Base-by-base conservation (phyloP, 2,888 invertebrate species). In the Leucophenga maculata region DNA sequence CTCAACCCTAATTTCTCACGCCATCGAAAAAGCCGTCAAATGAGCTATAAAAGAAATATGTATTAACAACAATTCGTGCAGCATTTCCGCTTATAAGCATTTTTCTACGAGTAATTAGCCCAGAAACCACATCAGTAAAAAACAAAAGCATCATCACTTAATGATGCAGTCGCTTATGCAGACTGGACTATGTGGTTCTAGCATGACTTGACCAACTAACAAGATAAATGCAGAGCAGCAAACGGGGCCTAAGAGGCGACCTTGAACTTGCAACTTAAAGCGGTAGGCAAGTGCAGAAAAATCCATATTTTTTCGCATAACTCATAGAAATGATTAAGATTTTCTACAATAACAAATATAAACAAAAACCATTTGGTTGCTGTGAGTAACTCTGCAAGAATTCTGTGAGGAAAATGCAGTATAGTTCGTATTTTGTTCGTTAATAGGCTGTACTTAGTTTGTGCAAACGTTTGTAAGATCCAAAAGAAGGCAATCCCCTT, bases 1-100 rank as follows among this genome's bases (percentile, higher is more conserved):
- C 54, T 50, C 69, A 70, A 75, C 54, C 48, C 20, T 44, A 66
- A 70, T 71, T 80, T 80, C 80, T 77, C 80, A 80, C 80, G 79
- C 73, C 73, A 22, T 9, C 39, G 59, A 22, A 55, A 26, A 26
- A 26, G 18, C 39, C 70, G 74, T 73, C 72, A 78, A 78, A 70
- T 73, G 72, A 62, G 65, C 67, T 68, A 65, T 20, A 65, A 73
- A 54, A 50, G 20, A 72, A 77, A 75, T 74, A n/a, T n/a, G n/a
- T n/a, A 75, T 18, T 14, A 39, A 39, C 16, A 60, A 8, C 16
- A 60, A 20, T 62, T 69, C 68, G 44, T 72, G 44, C 50, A 73
- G 60, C 68, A 74, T 78, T 78, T 80, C 79, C 80, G 78, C 69
- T 79, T 72, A 59, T 71, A n/a, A 68, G 67, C 69, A 60, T 69